Conservation (phyloP, 2,113 vertebrate genomes). For the Trematocara unimaculatum region DNA sequence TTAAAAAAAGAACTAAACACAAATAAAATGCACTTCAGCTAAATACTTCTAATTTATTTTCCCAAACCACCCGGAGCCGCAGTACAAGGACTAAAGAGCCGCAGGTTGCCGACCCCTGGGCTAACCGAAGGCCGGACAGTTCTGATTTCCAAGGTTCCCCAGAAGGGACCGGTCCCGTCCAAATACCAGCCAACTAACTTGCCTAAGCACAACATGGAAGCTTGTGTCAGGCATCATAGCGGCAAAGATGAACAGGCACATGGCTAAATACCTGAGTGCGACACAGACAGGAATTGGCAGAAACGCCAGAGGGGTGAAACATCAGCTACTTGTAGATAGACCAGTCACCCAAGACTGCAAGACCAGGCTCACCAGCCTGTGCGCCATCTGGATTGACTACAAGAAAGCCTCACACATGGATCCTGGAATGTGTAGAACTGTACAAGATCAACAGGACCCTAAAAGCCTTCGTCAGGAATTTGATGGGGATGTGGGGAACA, state of each 20-base stretch:
- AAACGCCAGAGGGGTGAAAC: neutral
- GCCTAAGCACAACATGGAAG: neutral
- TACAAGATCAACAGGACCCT: neutral
- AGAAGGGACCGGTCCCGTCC: neutral
- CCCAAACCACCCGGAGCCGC: too few relatives aligned
- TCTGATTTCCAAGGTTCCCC: neutral
- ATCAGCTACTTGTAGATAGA: neutral
- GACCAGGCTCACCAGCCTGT: neutral
- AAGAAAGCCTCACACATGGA: neutral
- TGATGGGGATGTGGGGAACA: neutral
- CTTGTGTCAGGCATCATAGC: neutral
- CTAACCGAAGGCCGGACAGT: neutral
- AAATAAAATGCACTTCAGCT: too few relatives aligned
- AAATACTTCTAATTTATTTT: too few relatives aligned
- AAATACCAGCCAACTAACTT: neutral
- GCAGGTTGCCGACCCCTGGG: too few relatives aligned
- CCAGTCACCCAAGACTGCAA: neutral
- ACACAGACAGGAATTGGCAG: neutral
- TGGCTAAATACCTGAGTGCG: neutral
- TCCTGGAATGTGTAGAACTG: neutral
- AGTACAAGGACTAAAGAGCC: too few relatives aligned
- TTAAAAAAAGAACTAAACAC: too few relatives aligned
- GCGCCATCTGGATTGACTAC: neutral
- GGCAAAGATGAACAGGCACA: neutral
- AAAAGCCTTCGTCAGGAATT: neutral